Percentiles rank a stretch among this genome's conserved stretches.
Conservation (phyloP, 2,113 vertebrate species). For the Epinephelus cyanopodus region DNA sequence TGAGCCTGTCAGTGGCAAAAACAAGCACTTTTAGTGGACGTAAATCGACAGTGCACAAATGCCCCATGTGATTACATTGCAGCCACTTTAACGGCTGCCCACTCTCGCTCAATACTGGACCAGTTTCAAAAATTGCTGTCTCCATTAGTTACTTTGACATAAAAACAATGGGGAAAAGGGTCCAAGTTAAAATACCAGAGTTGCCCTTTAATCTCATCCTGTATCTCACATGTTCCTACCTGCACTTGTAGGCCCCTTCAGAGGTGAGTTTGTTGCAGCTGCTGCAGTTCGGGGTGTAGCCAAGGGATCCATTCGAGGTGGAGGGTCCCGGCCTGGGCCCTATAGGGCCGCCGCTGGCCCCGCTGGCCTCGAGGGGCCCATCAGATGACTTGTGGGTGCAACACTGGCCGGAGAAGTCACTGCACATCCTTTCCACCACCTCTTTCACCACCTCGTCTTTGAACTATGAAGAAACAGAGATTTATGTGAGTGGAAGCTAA, state of each 20-base stretch:
- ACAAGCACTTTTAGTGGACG: too few relatives aligned
- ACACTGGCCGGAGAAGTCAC: constrained; percentile 92
- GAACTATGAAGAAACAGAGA: constrained; percentile 83
- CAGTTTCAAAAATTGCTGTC: too few relatives aligned
- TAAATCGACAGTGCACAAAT: too few relatives aligned
- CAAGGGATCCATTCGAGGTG: constrained; percentile 70
- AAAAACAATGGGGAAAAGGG: too few relatives aligned
- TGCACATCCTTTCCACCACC: constrained; percentile 95
- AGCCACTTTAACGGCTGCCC: too few relatives aligned
- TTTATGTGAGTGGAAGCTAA: not conserved
- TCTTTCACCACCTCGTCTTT: constrained; percentile 96
- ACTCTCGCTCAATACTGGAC: too few relatives aligned
- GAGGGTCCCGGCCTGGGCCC: constrained; percentile 64
- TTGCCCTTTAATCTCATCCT: not conserved
- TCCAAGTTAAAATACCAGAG: too few relatives aligned
- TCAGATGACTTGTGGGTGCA: constrained; percentile 83
- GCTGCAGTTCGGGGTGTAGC: constrained; percentile 91
- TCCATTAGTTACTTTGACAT: too few relatives aligned
- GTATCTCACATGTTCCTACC: constrained; percentile 77
- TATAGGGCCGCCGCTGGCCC: constrained; percentile 61
- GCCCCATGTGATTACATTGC: too few relatives aligned
- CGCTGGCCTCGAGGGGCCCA: constrained; percentile 69
- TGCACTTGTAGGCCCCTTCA: constrained; percentile 97
- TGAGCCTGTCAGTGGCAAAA: too few relatives aligned
- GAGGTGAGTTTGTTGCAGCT: constrained; percentile 90